A percentile compares a stretch with the other conserved stretches of the same genome.
These are phyloP conservation scores for Pollenia griseotomentosa DNA, from an alignment of 2,888 invertebrate genomes.

Conservation along the genomic window DNA sequence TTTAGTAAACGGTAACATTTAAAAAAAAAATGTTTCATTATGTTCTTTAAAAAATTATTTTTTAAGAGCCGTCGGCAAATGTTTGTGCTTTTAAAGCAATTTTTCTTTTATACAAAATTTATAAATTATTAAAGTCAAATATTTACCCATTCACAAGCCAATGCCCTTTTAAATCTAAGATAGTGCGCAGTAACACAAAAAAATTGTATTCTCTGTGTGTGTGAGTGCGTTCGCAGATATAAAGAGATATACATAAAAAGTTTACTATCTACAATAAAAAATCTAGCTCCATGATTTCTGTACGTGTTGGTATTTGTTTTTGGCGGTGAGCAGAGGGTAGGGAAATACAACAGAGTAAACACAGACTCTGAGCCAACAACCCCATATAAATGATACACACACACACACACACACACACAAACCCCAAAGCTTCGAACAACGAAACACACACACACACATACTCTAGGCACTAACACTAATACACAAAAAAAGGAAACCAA, in stretches of 20 bases:
- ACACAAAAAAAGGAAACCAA: constrained; percentile 38
- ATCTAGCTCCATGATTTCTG: constrained; percentile 61
- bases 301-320: constrained; percentile 54
- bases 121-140: constrained; percentile 62
- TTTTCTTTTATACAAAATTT: constrained; percentile 27
- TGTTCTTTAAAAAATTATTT: neutral
- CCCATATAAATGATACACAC: constrained; percentile 55
- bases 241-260: constrained; percentile 62
- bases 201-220: constrained; percentile 31
- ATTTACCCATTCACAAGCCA: constrained; percentile 65
- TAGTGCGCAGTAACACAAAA: constrained; percentile 62
- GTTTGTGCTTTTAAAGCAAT: neutral
- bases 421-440: constrained; percentile 29
- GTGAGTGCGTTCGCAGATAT: constrained; percentile 60
- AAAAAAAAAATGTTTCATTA: neutral
- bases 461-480: neutral
- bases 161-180: constrained; percentile 69
- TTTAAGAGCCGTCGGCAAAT: constrained; percentile 43
- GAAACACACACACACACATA: neutral
- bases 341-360: constrained; percentile 29
- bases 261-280: constrained; percentile 59
- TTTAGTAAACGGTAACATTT: neutral
- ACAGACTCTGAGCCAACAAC: constrained; percentile 72
- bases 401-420: constrained; percentile 31
- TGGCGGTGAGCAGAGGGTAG: neutral